A percentile compares a stretch with the other conserved stretches of the same genome.
These are phyloP conservation scores for Diadumene lineata DNA, from an alignment of 92 coral and sea anemone species.

Conservation along the genomic window DNA sequence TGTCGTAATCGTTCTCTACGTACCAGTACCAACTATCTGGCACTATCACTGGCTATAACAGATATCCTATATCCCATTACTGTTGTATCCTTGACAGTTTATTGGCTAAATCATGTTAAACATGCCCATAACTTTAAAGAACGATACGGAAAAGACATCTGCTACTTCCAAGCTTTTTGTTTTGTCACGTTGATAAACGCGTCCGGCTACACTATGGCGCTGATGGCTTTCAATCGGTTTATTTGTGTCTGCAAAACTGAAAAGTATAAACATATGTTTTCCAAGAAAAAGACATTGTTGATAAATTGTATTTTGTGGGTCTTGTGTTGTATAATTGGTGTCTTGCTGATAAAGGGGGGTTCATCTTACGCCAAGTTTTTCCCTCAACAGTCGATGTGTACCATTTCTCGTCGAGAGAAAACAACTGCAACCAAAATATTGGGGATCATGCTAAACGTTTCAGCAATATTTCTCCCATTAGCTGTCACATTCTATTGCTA, in stretches of 20 bases:
- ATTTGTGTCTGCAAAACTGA: slow-evolving; percentile 7
- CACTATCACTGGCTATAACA: slow-evolving; percentile 5
- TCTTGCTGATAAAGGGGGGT: neutral
- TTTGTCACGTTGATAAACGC: neutral
- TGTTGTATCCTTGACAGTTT: slow-evolving; percentile 2
- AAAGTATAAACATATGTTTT: slow-evolving; percentile 12
- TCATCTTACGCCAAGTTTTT: neutral
- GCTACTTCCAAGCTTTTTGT: neutral
- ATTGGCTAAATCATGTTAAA: slow-evolving; percentile 7
- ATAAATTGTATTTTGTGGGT: neutral
- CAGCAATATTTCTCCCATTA: neutral
- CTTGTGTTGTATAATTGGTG: neutral
- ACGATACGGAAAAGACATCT: no score
- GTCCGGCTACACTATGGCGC: slow-evolving; percentile 11
- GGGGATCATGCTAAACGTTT: neutral
- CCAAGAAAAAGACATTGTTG: neutral
- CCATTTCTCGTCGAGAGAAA: neutral
- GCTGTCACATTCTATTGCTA: neutral
- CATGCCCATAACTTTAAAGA: neutral
- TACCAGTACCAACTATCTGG: slow-evolving; percentile 22
- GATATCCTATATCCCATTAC: slow-evolving; percentile 5
- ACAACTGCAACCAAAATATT: neutral
- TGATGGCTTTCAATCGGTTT: slow-evolving; percentile 24
- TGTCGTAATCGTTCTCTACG: slow-evolving; percentile 17
- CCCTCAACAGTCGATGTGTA: neutral